Evolutionary conservation across 2,113 vertebrate genomes (phyloP).

Genomic region (Cheirogaleus medius): DNA sequence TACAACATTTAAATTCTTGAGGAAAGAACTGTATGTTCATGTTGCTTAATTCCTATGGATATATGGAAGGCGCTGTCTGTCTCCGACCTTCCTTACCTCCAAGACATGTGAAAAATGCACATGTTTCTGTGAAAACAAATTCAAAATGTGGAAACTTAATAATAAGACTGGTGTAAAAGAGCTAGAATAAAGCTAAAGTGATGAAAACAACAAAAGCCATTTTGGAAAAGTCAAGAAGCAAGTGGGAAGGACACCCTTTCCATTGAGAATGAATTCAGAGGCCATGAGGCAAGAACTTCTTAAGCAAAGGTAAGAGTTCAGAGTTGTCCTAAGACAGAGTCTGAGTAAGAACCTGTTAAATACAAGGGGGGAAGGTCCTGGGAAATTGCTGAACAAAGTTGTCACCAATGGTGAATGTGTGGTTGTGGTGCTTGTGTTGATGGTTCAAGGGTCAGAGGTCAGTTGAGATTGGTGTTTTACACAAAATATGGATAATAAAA

Average conservation of each 20-base stretch:
- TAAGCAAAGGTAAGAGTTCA: background rate
- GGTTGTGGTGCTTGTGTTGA: fast-evolving
- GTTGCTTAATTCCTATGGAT: background rate
- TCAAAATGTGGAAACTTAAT: background rate
- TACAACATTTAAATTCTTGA: background rate
- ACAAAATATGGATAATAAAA: background rate
- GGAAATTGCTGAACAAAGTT: background rate
- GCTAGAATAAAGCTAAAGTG: background rate
- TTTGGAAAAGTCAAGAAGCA: background rate
- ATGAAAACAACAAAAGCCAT: background rate
- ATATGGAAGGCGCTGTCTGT: background rate
- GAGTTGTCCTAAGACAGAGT: background rate
- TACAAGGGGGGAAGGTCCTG: background rate
- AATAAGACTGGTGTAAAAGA: background rate
- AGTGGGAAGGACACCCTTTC: fast-evolving
- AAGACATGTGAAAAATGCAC: background rate
- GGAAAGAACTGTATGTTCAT: background rate
- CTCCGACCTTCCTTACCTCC: background rate
- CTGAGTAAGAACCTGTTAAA: background rate
- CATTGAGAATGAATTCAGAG: background rate
- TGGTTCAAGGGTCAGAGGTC: background rate
- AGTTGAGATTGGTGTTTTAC: background rate
- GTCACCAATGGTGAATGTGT: background rate
- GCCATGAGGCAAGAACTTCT: background rate
- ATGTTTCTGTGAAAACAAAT: background rate